Evolutionary conservation across 35 echinoderm and acorn worm genomes (phyloP).

Genomic region (Eucidaris tribuloides): DNA sequence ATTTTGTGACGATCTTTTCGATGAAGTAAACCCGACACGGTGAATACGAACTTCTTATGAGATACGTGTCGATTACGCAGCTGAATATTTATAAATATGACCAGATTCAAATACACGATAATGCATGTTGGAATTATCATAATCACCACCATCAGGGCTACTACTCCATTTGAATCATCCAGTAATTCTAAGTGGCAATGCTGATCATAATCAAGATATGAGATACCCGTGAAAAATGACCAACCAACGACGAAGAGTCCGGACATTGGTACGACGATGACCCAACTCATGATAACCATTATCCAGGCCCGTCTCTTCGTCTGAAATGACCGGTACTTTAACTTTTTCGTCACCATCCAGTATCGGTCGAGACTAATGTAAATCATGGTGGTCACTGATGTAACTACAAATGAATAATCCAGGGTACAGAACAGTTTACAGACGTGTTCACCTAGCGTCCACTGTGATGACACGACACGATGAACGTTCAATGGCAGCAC

Average conservation of each 20-base stretch:
- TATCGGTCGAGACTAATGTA: slow-evolving; percentile 12
- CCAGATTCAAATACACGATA: slow-evolving; percentile 10
- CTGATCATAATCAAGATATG: background rate
- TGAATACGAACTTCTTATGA: too few species aligned
- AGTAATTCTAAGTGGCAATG: background rate
- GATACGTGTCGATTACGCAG: too few species aligned
- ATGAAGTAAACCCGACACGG: too few species aligned
- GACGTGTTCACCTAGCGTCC: background rate
- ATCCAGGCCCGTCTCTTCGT: background rate
- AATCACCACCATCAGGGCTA: background rate
- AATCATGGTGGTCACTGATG: background rate
- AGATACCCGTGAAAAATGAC: background rate
- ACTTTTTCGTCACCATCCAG: slow-evolving; percentile 9
- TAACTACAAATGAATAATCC: background rate
- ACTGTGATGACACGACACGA: background rate
- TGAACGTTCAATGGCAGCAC: background rate
- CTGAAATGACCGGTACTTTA: background rate
- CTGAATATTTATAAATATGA: too few species aligned
- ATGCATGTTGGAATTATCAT: background rate
- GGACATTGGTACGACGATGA: background rate
- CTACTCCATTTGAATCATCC: background rate
- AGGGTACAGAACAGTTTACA: background rate
- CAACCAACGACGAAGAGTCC: background rate
- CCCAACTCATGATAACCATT: background rate
- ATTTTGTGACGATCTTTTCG: too few species aligned